Percentiles rank a stretch among this genome's conserved stretches.
Evolutionary conservation across 2,888 invertebrate genomes (phyloP).

Genomic region (Nineta flava): DNA sequence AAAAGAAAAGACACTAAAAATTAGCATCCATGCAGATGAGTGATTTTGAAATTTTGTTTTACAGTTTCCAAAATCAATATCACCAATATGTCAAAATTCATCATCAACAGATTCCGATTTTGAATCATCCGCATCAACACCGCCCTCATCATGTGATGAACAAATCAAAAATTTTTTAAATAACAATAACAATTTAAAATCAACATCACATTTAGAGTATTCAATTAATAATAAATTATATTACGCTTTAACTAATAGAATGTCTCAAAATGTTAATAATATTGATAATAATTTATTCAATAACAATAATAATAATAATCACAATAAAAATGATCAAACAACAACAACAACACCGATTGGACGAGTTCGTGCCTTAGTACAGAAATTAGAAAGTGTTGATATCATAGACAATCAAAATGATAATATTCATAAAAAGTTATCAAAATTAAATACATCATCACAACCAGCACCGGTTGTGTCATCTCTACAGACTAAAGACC

Average conservation of each 20-base stretch:
- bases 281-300: background rate
- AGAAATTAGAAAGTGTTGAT: background rate
- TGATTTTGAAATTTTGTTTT: too few relatives aligned
- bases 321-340: background rate
- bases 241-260: background rate
- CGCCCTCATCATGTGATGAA: slow-evolving; percentile 9
- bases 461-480: too few relatives aligned
- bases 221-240: background rate
- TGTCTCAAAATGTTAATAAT: background rate
- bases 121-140: slow-evolving; percentile 27
- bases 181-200: slow-evolving; percentile 17
- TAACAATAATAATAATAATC: background rate
- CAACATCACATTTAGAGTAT: slow-evolving; percentile 9
- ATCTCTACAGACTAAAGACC: background rate
- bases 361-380: background rate
- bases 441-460: background rate
- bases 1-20: too few relatives aligned
- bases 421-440: slow-evolving; percentile 8
- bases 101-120: slow-evolving; percentile 25
- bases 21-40: too few relatives aligned
- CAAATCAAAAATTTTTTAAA: slow-evolving; percentile 13
- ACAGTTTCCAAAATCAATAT: too few relatives aligned
- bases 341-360: background rate
- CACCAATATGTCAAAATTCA: too few relatives aligned
- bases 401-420: slow-evolving; percentile 9